Conservation (phyloP, 2,888 invertebrate genomes). For the Limulus polyphemus region DNA sequence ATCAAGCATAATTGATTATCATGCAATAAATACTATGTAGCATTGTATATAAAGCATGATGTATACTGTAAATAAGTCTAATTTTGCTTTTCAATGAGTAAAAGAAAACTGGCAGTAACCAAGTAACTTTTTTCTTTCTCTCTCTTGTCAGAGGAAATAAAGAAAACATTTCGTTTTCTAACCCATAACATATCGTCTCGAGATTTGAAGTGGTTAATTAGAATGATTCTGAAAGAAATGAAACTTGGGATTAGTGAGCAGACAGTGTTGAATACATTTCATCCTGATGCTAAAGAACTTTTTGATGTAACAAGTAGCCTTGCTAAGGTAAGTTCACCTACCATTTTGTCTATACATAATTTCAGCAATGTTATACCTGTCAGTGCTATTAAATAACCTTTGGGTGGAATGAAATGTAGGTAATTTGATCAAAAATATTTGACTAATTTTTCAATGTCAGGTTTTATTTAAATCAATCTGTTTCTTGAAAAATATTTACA, state of each 20-base stretch:
- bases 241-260: conserved; percentile 59
- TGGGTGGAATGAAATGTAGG: too few relatives aligned
- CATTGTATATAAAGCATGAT: too few relatives aligned
- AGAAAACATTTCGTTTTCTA: conserved; percentile 52
- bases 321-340: conserved; percentile 45
- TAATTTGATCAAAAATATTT: too few relatives aligned
- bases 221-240: conserved; percentile 74
- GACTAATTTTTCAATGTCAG: too few relatives aligned
- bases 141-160: conserved; percentile 39
- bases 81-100: neutral
- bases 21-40: too few relatives aligned
- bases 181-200: conserved; percentile 53
- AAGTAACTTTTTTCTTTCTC: neutral
- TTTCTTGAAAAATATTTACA: too few relatives aligned
- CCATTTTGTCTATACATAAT: neutral
- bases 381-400: too few relatives aligned
- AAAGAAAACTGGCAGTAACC: neutral
- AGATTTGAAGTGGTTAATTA: conserved; percentile 80
- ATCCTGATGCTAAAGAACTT: conserved; percentile 64
- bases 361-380: too few relatives aligned
- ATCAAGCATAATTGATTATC: too few relatives aligned
- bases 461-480: too few relatives aligned
- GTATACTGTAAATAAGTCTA: too few relatives aligned
- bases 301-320: conserved; percentile 58
- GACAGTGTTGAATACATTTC: conserved; percentile 55